Evolutionary conservation across 2,113 vertebrate species (phyloP).

Genomic region (Anolis sagrei): DNA sequence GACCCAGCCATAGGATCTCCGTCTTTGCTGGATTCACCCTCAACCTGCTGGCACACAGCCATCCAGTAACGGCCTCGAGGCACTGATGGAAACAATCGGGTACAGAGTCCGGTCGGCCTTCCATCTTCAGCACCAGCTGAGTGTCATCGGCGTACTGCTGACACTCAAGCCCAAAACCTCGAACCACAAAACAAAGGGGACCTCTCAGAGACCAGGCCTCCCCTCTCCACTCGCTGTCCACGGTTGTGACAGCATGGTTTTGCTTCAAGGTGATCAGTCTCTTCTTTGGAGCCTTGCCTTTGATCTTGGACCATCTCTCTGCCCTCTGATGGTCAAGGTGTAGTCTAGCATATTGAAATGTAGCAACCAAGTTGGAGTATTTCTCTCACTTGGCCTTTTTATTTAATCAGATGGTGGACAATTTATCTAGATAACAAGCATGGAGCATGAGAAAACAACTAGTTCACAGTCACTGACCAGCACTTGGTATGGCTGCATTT

Average conservation of each 20-base stretch:
- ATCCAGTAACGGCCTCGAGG: too few relatives aligned
- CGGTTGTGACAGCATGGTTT: background rate
- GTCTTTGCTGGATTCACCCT: too few relatives aligned
- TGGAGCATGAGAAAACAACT: conserved; percentile 44
- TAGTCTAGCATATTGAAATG: conserved; percentile 22
- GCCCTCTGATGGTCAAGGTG: background rate
- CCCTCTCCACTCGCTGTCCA: too few relatives aligned
- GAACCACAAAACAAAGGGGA: too few relatives aligned
- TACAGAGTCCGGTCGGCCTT: too few relatives aligned
- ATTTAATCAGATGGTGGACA: conserved; percentile 41
- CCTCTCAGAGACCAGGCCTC: too few relatives aligned
- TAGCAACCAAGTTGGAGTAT: background rate
- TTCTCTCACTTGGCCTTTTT: conserved; percentile 24
- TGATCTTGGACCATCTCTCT: background rate
- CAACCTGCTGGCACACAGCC: too few relatives aligned
- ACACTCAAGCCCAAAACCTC: too few relatives aligned
- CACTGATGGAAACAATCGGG: too few relatives aligned
- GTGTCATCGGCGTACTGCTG: too few relatives aligned
- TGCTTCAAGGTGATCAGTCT: conserved; percentile 17
- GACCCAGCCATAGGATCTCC: too few relatives aligned
- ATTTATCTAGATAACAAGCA: conserved; percentile 48
- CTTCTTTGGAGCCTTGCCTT: background rate
- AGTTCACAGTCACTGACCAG: conserved; percentile 41
- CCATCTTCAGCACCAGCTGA: too few relatives aligned
- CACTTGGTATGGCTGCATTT: conserved; percentile 60